A percentile compares a stretch with the other conserved stretches of the same genome.
Conservation (phyloP, 1,140 invertebrate genomes). For the Vanessa atalanta region DNA sequence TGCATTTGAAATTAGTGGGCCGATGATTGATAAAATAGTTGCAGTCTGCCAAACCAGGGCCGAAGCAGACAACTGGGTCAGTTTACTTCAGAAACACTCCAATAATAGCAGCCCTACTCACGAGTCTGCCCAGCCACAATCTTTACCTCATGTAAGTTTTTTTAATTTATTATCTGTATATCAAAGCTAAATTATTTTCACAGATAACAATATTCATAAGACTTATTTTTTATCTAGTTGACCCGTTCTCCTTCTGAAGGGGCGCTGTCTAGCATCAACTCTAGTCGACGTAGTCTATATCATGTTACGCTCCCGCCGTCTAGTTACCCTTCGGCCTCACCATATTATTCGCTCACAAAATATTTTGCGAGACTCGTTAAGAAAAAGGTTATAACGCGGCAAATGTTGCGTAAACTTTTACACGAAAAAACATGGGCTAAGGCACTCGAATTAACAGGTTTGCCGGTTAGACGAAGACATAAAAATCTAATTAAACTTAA, state of each 20-base stretch:
- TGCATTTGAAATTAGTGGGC: constrained; percentile 96
- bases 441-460: constrained; percentile 76
- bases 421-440: constrained; percentile 75
- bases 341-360: constrained; percentile 87
- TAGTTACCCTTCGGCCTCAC: constrained; percentile 84
- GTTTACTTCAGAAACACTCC: constrained; percentile 86
- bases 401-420: constrained; percentile 87
- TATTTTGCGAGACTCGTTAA: constrained; percentile 88
- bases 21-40: constrained; percentile 93
- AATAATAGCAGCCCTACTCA: constrained; percentile 70
- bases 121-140: constrained; percentile 72
- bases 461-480: constrained; percentile 80
- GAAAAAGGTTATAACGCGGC: constrained; percentile 85
- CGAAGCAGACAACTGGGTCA: constrained; percentile 93
- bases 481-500: constrained; percentile 81
- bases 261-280: constrained; percentile 77
- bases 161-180: constrained; percentile 8
- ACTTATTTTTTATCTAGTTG: constrained; percentile 68
- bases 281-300: constrained; percentile 78
- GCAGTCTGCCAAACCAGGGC: constrained; percentile 92
- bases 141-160: constrained; percentile 77
- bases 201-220: constrained; percentile 35
- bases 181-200: neutral
- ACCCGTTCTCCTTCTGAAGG: constrained; percentile 78
- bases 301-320: constrained; percentile 83